These are phyloP conservation scores for Rhegmatorhina hoffmannsi DNA, from an alignment of 2,113 vertebrate genomes.

Conservation along the genomic window DNA sequence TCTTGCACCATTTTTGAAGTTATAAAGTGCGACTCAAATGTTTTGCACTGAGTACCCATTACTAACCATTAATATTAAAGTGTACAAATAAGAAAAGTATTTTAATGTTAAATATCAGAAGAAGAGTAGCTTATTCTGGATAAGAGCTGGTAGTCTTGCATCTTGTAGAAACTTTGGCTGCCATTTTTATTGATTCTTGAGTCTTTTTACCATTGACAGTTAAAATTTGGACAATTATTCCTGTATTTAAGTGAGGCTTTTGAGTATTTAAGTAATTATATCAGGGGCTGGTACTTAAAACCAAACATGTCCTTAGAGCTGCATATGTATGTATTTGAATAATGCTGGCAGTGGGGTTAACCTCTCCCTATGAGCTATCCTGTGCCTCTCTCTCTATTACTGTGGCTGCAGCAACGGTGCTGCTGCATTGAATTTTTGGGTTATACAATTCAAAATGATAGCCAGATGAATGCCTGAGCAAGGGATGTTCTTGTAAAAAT, in stretches of 20 bases:
- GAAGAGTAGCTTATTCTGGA: background rate
- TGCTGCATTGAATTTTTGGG: background rate
- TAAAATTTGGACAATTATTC: background rate
- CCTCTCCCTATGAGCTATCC: background rate
- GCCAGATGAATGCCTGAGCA: background rate
- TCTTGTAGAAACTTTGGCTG: background rate
- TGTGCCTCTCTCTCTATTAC: background rate
- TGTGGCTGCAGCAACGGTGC: background rate
- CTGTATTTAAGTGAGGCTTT: background rate
- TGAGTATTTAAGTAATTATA: background rate
- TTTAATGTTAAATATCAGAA: background rate
- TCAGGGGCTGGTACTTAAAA: background rate
- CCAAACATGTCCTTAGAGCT: background rate
- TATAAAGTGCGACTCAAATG: background rate
- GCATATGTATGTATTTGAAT: background rate
- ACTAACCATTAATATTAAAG: background rate
- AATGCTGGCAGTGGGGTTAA: background rate
- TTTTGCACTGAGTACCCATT: background rate
- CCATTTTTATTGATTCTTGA: background rate
- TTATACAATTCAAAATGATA: background rate
- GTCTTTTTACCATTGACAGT: background rate
- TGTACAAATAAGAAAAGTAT: background rate
- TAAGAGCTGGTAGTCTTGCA: background rate
- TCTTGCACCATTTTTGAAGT: background rate
- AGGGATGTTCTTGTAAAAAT: background rate